Base-by-base conservation (phyloP, 1,140 invertebrate species). In the Bombus soroeensis region DNA sequence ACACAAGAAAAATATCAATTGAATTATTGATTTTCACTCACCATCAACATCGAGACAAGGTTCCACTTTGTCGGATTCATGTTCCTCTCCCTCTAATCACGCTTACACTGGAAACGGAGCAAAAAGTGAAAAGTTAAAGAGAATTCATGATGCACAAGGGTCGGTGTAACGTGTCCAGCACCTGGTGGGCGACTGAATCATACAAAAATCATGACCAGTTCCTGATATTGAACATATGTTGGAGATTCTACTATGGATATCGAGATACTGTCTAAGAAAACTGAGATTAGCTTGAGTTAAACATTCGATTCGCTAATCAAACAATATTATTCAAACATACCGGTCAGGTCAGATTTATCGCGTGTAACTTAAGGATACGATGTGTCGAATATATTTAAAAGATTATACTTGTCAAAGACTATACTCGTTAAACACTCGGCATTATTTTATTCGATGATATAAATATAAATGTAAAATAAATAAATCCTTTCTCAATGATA, bases 281-380 rank as follows among this genome's bases (percentile, higher is more conserved):
- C 66, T 85, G 85, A 89, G 78, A 89, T 90, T 89, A 85, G 53
- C 87, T 78, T 82, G 43, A 57, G 25, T 76, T 85, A 85, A 81
- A 87, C 85, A 89, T 89, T 89, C 62, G 15, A 57, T n/a, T 15
- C 37, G 73, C 12, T 28, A 68, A 87, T 90, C 85, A 79, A 89
- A 89, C 74, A 87, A 37, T 68, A 74, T 82, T 87, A 89, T 66
- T 85, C 85, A 87, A 90, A 85, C 78, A 90, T 6, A 10, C 12
- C 32, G 53, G 34, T 62, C 68, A 74, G 64, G 15, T 81, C 57
- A 57, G 34, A 62, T 90, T 78, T 82, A 89, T 81, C 43, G 53
- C 18, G 64, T 22, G 81, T 78, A 89, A 90, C 70, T 82, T 68
- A 82, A 89, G 81, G 81, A 81, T 39, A 25, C 6, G 22, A 64